Evolutionary conservation across 2,113 vertebrate species (phyloP).

Genomic region (Chiloscyllium plagiosum): DNA sequence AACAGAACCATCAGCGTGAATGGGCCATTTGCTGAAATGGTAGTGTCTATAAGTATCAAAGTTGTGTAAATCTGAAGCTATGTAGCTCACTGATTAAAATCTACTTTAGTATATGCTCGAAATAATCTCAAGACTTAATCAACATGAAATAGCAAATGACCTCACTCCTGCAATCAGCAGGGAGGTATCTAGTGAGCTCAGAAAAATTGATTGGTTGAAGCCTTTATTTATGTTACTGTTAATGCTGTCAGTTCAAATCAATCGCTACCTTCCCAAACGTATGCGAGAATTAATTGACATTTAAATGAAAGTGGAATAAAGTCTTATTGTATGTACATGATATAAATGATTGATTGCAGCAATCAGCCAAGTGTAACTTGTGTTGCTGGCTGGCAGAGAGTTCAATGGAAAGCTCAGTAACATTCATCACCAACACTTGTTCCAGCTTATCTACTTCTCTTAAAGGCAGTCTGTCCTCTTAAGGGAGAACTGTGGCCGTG

Average conservation of each 20-base stretch:
- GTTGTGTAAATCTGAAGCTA: not conserved
- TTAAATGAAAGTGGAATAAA: not conserved
- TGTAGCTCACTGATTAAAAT: not conserved
- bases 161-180: not conserved
- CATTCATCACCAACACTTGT: not conserved
- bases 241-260: conserved; percentile 11
- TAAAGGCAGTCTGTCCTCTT: not conserved
- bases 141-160: not conserved
- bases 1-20: not conserved
- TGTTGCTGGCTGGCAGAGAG: not conserved
- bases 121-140: not conserved
- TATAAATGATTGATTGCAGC: not conserved
- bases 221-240: not conserved
- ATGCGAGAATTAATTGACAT: not conserved
- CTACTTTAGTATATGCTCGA: not conserved
- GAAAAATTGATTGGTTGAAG: not conserved
- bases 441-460: not conserved
- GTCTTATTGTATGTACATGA: not conserved
- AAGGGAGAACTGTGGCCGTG: not conserved
- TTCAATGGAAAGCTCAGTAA: not conserved
- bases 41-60: not conserved
- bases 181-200: not conserved
- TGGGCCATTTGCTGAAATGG: not conserved
- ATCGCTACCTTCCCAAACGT: not conserved
- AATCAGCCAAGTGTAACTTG: not conserved